Conservation (phyloP, 2,888 invertebrate species). For the Gasteruption jaculator region DNA sequence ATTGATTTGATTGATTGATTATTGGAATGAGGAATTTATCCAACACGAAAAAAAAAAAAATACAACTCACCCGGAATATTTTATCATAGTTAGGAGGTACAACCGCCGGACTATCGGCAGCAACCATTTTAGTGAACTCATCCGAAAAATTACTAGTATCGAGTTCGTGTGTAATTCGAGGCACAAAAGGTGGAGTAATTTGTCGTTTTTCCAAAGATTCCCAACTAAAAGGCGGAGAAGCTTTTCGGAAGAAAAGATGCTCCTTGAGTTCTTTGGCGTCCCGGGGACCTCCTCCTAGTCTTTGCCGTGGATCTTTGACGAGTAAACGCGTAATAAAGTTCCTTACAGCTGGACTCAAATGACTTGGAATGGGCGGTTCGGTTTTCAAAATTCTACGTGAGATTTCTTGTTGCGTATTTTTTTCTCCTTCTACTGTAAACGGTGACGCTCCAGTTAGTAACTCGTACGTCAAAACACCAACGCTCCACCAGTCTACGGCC, state of each 20-base stretch:
- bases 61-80: slow-evolving; percentile 64
- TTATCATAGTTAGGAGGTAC: slow-evolving; percentile 82
- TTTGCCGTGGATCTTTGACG: slow-evolving; percentile 82
- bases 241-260: slow-evolving; percentile 79
- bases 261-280: slow-evolving; percentile 88
- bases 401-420: slow-evolving; percentile 92
- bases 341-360: slow-evolving; percentile 68
- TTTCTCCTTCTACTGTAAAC: slow-evolving; percentile 93
- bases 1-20: background rate
- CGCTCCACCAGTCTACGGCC: slow-evolving; percentile 99
- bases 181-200: slow-evolving; percentile 84
- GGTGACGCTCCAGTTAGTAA: slow-evolving; percentile 95
- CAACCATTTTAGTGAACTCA: slow-evolving; percentile 90
- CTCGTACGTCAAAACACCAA: slow-evolving; percentile 94
- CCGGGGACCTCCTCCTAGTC: slow-evolving; percentile 79
- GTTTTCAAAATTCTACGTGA: slow-evolving; percentile 84
- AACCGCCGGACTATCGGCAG: slow-evolving; percentile 87
- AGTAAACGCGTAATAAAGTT: slow-evolving; percentile 80
- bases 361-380: slow-evolving; percentile 84
- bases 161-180: slow-evolving; percentile 77
- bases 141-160: slow-evolving; percentile 96
- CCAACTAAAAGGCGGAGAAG: slow-evolving; percentile 59
- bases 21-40: background rate
- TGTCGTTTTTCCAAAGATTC: slow-evolving; percentile 71
- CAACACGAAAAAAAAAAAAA: no score